Evolutionary conservation across 2,797 vertebrate species (phyloP), one percentile per base, ranked within the genome.

Genomic region (Limnodromus scolopaceus): DNA sequence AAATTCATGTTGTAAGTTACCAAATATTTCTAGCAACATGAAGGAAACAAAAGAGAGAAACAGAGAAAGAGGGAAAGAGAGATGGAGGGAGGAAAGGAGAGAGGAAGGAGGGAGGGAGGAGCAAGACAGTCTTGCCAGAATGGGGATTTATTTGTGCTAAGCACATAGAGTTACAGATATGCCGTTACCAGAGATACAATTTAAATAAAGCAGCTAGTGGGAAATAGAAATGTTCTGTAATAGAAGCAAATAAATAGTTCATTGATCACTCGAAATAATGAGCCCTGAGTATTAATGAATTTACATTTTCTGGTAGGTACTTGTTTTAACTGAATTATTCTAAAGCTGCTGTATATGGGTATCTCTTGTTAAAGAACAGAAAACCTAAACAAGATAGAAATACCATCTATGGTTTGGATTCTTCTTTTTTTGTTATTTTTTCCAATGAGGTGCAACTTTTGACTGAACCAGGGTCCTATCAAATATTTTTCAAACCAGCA

Each of bases 311-410:
- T 78, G 13, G 11, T 38, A 58, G 19, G 19, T 53, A 30, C 15
- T 7, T 6, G 34, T 84, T 64, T 48, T 8, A 57, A 87, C 13
- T 25, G 49, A 65, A 25, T 63, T 86, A 32, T 55, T 80, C 74
- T 49, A 46, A 78, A 84, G 39, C 16, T 2, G 1, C 48, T 58
- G 30, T 0, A 0, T 13, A 54, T 13, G 7, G 66, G 5, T 45
- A 58, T 49, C 30, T 63, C 32, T 43, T 75, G 10, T 54, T 0
- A 0, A 89, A 81, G 43, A 89, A 58, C 8, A 70, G 32, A 36
- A 43, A 58, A 71, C 4, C 23, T 48, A 54, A 11, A 30, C 20
- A 70, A 81, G 34, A 23, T 2, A 46, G 11, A 89, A 86, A 72
- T 15, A 24, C 4, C 24, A 2, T n/a, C 41, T 39, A 45, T 11